These are phyloP conservation scores for Cottus gobio DNA, from an alignment of 2,113 vertebrate species.

Conservation along the genomic window DNA sequence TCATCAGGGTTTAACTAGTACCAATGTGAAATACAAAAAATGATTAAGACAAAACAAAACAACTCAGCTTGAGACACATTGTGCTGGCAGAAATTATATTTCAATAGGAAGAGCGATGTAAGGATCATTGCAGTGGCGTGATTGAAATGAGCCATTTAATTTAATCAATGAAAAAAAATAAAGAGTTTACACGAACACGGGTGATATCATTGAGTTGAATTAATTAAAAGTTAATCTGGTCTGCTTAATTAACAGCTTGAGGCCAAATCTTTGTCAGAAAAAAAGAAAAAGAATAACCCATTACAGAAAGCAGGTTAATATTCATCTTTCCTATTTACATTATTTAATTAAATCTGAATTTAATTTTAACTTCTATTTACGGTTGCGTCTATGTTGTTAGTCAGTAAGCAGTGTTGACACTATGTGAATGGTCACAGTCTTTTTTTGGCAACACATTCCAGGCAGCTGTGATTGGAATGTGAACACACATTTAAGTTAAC, in stretches of 20 bases:
- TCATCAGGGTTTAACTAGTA: neutral
- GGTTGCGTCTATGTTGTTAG: neutral
- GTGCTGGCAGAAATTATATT: neutral
- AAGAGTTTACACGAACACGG: no score
- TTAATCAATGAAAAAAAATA: no score
- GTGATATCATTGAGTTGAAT: neutral
- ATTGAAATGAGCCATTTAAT: no score
- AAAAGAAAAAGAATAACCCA: no score
- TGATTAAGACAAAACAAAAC: neutral
- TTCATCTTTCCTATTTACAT: neutral
- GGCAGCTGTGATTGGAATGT: neutral
- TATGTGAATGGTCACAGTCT: neutral
- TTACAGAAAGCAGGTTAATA: no score
- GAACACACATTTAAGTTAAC: neutral
- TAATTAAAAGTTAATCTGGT: no score
- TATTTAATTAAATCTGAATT: neutral
- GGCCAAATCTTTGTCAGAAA: no score
- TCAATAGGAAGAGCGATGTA: neutral
- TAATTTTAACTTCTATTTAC: neutral
- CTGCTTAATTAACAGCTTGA: no score
- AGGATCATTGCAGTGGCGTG: no score
- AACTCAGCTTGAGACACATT: neutral
- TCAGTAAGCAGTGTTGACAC: neutral
- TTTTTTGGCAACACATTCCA: conserved; percentile 17
- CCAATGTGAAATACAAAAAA: neutral